Percentiles rank a stretch among this genome's conserved stretches.
Conservation (phyloP, 2,113 vertebrate species). For the Columba janthina region DNA sequence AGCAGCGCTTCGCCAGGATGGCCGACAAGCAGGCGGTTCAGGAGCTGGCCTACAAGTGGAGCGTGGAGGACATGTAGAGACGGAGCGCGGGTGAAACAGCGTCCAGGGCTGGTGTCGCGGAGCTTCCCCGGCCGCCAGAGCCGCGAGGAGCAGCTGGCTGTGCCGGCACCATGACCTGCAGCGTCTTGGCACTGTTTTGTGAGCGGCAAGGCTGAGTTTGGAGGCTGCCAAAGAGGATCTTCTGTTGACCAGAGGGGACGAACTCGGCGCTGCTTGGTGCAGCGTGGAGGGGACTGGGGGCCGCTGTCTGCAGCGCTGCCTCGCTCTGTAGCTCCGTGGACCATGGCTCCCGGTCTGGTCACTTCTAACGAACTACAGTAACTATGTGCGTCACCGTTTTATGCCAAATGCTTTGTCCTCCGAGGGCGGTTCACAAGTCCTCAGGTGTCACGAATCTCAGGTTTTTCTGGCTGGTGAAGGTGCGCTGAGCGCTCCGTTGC, state of each 20-base stretch:
- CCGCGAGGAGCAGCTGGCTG: fast-evolving
- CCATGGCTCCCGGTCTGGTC: no score
- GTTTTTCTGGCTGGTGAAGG: not conserved
- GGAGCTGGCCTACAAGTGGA: constrained; percentile 96
- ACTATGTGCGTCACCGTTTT: not conserved
- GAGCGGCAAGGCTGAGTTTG: not conserved
- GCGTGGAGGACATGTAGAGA: constrained; percentile 93
- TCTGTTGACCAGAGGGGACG: not conserved
- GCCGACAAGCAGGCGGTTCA: constrained; percentile 89
- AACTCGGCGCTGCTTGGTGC: fast-evolving
- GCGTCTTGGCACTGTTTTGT: fast-evolving
- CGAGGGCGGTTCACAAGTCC: not conserved
- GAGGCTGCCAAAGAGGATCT: not conserved
- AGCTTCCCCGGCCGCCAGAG: not conserved
- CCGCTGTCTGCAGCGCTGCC: not conserved
- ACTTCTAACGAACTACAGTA: not conserved
- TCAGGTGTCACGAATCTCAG: constrained; percentile 26
- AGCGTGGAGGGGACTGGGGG: no score
- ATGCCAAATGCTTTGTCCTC: not conserved
- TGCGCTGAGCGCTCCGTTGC: fast-evolving
- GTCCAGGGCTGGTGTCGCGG: no score
- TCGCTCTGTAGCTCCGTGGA: not conserved
- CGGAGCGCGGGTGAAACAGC: no score
- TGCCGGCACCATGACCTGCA: not conserved
- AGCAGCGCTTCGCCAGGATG: constrained; percentile 87